Percentiles rank a stretch among this genome's conserved stretches.
phyloP scores from a whole-genome alignment of 92 coral and sea anemone genomes.

The Anthopleura xanthogrammica region DNA sequence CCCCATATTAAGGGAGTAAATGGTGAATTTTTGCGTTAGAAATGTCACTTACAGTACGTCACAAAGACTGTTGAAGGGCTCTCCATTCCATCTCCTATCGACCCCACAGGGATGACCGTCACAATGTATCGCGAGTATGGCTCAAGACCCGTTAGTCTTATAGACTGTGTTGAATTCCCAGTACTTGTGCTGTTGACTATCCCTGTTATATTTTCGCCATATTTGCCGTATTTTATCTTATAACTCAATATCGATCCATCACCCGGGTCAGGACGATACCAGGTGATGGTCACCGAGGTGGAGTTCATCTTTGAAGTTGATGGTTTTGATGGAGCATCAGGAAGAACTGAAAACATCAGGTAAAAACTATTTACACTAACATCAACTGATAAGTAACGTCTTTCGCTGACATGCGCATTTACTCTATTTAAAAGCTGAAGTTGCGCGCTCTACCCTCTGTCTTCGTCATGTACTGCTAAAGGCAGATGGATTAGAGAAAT shows the following conservation, averaged over 20 bases:
- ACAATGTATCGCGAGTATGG: background rate
- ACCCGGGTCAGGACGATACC: conserved; percentile 18
- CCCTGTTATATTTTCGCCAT: background rate
- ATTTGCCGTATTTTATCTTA: background rate
- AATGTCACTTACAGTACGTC: conserved; percentile 11
- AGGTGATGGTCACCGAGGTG: conserved; percentile 10
- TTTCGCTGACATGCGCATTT: background rate
- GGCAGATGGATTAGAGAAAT: too few relatives aligned
- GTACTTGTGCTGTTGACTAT: background rate
- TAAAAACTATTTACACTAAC: background rate
- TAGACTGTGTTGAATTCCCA: background rate
- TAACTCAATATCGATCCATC: conserved; percentile 17
- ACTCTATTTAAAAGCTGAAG: background rate
- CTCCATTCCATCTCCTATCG: conserved; percentile 2
- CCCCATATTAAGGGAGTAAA: too few relatives aligned
- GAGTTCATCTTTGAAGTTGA: background rate
- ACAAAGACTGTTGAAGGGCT: background rate
- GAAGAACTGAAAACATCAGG: background rate
- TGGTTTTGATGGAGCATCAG: conserved; percentile 13
- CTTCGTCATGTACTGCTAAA: too few relatives aligned
- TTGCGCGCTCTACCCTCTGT: too few relatives aligned
- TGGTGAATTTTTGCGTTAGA: too few relatives aligned
- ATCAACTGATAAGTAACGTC: background rate
- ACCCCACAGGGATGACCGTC: background rate
- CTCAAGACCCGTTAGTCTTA: conserved; percentile 1